phyloP scores from a whole-genome alignment of 2,888 invertebrate genomes.

The Drosophila cracens region DNA sequence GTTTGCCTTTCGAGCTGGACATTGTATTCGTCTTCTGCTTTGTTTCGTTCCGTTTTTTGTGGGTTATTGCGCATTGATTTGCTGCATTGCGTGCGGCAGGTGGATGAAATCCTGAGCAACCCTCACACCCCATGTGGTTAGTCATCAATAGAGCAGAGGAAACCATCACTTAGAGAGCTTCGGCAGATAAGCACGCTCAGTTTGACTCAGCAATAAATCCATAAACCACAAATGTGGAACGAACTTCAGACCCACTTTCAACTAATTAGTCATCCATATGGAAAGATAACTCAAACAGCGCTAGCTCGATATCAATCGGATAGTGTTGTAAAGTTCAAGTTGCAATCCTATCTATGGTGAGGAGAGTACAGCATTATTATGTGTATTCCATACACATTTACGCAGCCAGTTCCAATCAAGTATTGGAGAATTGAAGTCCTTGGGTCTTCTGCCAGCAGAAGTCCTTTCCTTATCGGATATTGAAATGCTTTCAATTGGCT shows the following conservation, averaged over 20 bases:
- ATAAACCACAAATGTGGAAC: not conserved
- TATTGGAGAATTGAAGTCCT: not conserved
- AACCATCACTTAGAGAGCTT: slow-evolving; percentile 19
- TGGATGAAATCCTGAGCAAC: slow-evolving; percentile 36
- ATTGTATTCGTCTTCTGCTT: slow-evolving; percentile 27
- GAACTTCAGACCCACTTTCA: not conserved
- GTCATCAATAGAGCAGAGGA: slow-evolving; percentile 37
- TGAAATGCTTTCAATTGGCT: slow-evolving; percentile 22
- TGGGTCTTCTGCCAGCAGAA: not conserved
- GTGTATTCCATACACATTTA: no score
- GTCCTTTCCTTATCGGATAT: not conserved
- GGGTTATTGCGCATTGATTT: slow-evolving; percentile 63
- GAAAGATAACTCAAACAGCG: not conserved
- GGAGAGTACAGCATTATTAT: not conserved
- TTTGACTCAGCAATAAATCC: slow-evolving; percentile 1
- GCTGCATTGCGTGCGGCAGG: slow-evolving; percentile 59
- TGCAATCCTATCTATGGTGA: not conserved
- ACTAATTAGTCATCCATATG: slow-evolving; percentile 1
- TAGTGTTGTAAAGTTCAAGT: not conserved
- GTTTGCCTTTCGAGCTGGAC: slow-evolving; percentile 37
- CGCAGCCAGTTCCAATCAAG: no score
- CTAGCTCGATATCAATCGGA: not conserved
- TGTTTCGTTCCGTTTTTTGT: slow-evolving; percentile 12
- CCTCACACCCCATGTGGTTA: slow-evolving; percentile 21
- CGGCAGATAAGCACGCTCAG: slow-evolving; percentile 12